Evolutionary conservation across 2,888 invertebrate genomes (phyloP), one percentile per base, ranked within the genome.

Genomic region (Drosophila prostipennis): DNA sequence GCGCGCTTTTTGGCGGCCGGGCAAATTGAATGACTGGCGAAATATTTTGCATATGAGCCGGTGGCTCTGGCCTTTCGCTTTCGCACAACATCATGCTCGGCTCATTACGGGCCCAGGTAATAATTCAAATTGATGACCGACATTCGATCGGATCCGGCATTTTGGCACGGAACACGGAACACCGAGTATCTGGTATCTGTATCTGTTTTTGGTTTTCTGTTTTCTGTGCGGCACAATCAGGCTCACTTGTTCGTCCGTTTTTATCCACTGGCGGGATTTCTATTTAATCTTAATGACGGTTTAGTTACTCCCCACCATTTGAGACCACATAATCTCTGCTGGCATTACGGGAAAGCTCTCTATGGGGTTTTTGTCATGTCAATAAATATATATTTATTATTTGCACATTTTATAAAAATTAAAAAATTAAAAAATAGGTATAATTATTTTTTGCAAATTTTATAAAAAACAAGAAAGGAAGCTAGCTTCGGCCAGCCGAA

Each of bases 11-110:
- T 6, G 48, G 32, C 6, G 11, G 8, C 34, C 23, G 55, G 39
- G 56, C 26, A 81, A 70, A 80, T 85, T 78, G 76, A 83, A 82
- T 82, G 81, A 86, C 86, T 72, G 48, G 75, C 80, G 53, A 69
- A 61, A 63, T 51, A 37, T 64, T 61, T 56, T 56, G 72, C 71
- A 71, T 71, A 56, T 16, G 37, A n/a, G 16, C n/a, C 29, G 19
- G 19, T 13, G 4, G 26, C 26, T 5, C 26, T n/a, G 45, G 51
- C 6, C 43, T 63, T 63, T 42, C 75, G 59, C 37, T 61, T 63
- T 51, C 73, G 65, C 34, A 51, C 61, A 70, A 72, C 86, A 83
- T 82, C 86, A 82, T 82, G 73, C 84, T 83, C 63, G 65, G 51
- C 80, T 80, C 82, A 82, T 82, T 82, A 86, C 76, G 77, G 64